phyloP scores from a whole-genome alignment of 2,113 vertebrate species.

The Pituophis catenifer region DNA sequence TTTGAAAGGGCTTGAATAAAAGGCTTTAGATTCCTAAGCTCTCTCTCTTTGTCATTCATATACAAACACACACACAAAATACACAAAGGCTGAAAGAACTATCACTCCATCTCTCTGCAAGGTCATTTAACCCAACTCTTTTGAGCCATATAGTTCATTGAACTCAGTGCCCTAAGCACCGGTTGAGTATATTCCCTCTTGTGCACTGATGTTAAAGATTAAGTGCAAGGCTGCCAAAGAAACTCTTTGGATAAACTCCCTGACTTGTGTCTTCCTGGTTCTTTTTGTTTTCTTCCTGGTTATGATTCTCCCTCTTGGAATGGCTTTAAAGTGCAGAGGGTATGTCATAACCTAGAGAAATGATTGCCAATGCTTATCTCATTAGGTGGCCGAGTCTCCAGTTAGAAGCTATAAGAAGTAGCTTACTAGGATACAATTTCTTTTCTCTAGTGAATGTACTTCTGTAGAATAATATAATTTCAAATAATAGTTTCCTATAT shows the following conservation, averaged over 20 bases:
- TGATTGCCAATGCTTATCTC: not conserved
- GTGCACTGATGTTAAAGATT: slow-evolving; percentile 33
- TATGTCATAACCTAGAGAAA: not conserved
- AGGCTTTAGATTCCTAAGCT: not conserved
- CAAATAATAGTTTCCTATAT: not conserved
- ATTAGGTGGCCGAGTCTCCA: not conserved
- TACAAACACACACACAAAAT: not conserved
- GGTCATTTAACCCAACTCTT: slow-evolving; percentile 43
- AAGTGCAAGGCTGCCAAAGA: slow-evolving; percentile 7
- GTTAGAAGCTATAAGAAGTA: not conserved
- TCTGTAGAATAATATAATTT: not conserved
- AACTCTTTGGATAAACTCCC: slow-evolving; percentile 41
- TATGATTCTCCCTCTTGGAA: not conserved
- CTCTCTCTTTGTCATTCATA: not conserved
- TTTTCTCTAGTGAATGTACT: not conserved
- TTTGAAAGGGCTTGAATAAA: not conserved
- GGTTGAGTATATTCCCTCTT: slow-evolving; percentile 27
- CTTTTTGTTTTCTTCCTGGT: slow-evolving; percentile 13
- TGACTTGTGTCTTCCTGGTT: slow-evolving; percentile 25
- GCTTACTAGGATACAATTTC: not conserved
- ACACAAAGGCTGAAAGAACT: not conserved
- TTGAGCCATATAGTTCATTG: slow-evolving; percentile 19
- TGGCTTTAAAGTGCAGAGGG: not conserved
- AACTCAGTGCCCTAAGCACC: slow-evolving; percentile 50
- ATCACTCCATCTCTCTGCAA: not conserved